Conservation (phyloP, 2,797 vertebrate species). For the Acestrorhynchus altus region DNA sequence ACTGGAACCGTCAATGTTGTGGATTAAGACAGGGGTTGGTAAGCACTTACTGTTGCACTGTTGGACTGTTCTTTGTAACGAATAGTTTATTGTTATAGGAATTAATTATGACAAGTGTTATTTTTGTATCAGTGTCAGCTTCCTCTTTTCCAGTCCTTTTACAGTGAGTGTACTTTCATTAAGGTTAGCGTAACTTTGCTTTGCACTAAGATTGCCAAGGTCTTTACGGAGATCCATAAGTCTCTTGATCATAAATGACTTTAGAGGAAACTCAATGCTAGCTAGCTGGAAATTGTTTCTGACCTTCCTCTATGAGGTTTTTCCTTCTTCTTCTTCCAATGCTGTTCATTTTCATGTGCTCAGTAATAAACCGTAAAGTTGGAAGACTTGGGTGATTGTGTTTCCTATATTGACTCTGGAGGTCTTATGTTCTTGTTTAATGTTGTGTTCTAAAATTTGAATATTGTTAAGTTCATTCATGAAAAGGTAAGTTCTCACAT, state of each 20-base stretch:
- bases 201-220: neutral
- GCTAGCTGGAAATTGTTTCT: neutral
- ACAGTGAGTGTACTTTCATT: neutral
- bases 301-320: neutral
- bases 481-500: no score
- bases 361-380: conserved; percentile 41
- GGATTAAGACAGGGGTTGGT: neutral
- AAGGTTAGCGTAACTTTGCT: neutral
- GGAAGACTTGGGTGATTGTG: neutral
- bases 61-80: neutral
- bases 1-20: neutral
- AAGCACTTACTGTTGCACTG: neutral
- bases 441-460: no score
- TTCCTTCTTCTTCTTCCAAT: conserved; percentile 49
- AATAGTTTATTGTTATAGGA: neutral
- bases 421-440: neutral
- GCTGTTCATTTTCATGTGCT: conserved; percentile 46
- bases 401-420: neutral
- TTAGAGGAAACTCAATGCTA: neutral
- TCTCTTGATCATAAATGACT: neutral
- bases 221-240: neutral
- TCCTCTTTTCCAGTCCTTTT: neutral
- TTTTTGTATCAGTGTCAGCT: conserved; percentile 20
- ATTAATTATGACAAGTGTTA: neutral
- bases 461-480: no score